Conservation (phyloP, 2,113 vertebrate genomes). For the Mustela lutreola region DNA sequence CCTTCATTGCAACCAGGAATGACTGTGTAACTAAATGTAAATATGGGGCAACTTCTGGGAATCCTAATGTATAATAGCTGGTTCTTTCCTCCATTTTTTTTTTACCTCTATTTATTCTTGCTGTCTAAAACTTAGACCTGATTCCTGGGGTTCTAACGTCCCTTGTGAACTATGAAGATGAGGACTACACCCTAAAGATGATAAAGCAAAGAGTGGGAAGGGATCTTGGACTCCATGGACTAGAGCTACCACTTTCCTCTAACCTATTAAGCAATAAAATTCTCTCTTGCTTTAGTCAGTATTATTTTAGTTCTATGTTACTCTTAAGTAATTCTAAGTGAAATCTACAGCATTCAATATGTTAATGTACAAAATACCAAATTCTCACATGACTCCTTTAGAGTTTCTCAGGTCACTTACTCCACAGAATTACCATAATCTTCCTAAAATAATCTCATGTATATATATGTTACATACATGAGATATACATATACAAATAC, state of each 20-base stretch:
- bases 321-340: not conserved
- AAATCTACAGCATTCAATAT: not conserved
- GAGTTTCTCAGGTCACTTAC: not conserved
- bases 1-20: not conserved
- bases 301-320: not conserved
- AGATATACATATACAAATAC: not conserved
- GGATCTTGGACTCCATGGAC: not conserved
- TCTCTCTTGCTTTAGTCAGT: not conserved
- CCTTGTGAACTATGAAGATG: not conserved
- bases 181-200: not conserved
- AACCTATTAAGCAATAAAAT: conserved; percentile 3
- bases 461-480: not conserved
- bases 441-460: not conserved
- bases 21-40: not conserved
- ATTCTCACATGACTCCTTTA: not conserved
- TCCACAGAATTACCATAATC: not conserved
- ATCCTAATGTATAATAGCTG: not conserved
- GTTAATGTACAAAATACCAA: not conserved
- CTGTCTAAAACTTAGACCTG: not conserved
- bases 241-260: not conserved
- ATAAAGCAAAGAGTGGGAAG: not conserved
- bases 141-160: not conserved
- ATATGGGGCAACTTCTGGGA: not conserved
- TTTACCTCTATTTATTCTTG: not conserved
- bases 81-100: not conserved